These are phyloP conservation scores for Columba guinea DNA, from an alignment of 2,797 vertebrate species.

Conservation along the genomic window DNA sequence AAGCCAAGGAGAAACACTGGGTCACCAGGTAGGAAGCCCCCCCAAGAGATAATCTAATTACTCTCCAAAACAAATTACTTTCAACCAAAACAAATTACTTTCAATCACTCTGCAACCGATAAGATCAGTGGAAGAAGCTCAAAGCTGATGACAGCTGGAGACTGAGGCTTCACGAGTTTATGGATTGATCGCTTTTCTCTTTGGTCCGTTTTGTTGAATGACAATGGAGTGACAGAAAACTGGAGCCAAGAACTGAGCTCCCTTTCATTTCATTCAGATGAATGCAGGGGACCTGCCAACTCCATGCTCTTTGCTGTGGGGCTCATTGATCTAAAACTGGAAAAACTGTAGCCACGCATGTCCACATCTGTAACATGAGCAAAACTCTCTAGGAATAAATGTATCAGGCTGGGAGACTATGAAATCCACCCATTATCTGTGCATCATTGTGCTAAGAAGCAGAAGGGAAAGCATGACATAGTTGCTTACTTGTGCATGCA, in stretches of 20 bases:
- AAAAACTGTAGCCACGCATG: background rate
- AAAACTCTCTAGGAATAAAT: background rate
- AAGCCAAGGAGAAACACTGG: constrained; percentile 60
- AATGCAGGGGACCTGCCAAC: background rate
- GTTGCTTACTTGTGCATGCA: background rate
- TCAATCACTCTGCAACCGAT: constrained; percentile 68
- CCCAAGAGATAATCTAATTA: constrained; percentile 73
- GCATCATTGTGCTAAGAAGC: background rate
- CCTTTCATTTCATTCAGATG: constrained; percentile 51
- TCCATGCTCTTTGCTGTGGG: background rate
- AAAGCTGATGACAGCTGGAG: constrained; percentile 62
- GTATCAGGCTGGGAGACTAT: background rate
- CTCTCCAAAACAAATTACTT: constrained; percentile 76
- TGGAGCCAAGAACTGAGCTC: constrained; percentile 47
- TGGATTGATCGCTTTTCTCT: constrained; percentile 43
- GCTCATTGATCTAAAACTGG: constrained; percentile 8
- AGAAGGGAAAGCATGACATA: background rate
- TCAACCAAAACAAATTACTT: constrained; percentile 77
- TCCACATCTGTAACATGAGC: background rate
- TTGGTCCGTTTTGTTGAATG: constrained; percentile 36
- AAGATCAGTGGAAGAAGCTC: constrained; percentile 66
- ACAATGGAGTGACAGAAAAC: constrained; percentile 69
- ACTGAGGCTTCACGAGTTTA: constrained; percentile 30
- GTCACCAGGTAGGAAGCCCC: constrained; percentile 72
- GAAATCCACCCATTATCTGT: background rate